Evolutionary conservation across 2,113 vertebrate genomes (phyloP).

Genomic region (Sakesphorus luctuosus): DNA sequence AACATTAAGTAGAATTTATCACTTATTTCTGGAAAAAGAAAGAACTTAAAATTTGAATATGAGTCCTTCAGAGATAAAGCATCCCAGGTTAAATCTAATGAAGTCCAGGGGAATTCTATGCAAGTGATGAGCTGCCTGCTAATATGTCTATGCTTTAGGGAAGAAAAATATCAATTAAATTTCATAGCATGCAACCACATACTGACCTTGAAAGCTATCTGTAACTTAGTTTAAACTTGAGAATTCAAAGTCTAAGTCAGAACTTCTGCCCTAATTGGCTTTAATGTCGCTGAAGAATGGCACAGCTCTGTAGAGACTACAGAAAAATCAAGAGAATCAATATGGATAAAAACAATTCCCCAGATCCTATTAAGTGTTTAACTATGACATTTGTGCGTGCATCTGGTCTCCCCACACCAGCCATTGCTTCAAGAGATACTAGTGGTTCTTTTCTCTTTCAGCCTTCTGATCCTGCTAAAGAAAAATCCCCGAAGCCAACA

Average conservation of each 20-base stretch:
- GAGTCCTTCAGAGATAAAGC: slow-evolving; percentile 53
- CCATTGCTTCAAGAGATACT: neutral
- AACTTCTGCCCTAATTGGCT: slow-evolving; percentile 56
- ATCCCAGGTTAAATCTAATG: slow-evolving; percentile 66
- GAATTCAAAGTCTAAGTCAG: slow-evolving; percentile 16
- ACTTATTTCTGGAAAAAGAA: slow-evolving; percentile 10
- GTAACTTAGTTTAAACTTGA: slow-evolving; percentile 44
- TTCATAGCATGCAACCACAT: slow-evolving; percentile 55
- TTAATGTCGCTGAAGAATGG: slow-evolving; percentile 4
- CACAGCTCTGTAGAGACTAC: neutral
- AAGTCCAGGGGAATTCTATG: slow-evolving; percentile 58
- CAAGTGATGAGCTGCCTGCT: slow-evolving; percentile 55
- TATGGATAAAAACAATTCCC: neutral
- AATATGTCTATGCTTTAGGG: slow-evolving; percentile 51
- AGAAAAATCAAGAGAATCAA: slow-evolving; percentile 1
- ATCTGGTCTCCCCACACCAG: neutral
- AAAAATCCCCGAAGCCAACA: neutral
- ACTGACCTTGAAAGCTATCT: slow-evolving; percentile 67
- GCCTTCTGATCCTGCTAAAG: neutral
- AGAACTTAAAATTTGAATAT: neutral
- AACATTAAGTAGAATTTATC: slow-evolving; percentile 14
- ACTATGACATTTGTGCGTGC: neutral
- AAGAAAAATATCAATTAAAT: slow-evolving; percentile 72
- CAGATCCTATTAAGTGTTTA: slow-evolving; percentile 41
- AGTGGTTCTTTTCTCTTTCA: neutral